Evolutionary conservation across 2,113 vertebrate genomes (phyloP), one percentile per base, ranked within the genome.

Genomic region (Nymphicus hollandicus): DNA sequence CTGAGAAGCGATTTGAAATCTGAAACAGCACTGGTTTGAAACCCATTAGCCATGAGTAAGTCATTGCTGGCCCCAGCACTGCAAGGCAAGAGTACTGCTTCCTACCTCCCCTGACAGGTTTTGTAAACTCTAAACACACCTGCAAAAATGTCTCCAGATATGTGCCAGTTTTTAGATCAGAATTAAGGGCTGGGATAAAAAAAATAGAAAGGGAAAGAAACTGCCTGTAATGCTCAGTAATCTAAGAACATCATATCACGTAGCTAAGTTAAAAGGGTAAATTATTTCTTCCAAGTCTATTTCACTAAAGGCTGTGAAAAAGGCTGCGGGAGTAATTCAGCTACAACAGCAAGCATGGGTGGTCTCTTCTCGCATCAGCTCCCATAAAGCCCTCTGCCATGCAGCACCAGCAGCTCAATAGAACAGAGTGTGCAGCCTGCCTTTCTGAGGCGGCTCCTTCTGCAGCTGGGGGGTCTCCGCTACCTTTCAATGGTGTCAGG

Each of bases 161-260:
- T 0, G 9, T 58, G 15, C 13, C 22, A 15, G 13, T 13, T 80
- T 66, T 56, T 37, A 58, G 61, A 65, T 7, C 14, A 20, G 37
- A 88, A 12, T 13, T 35, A 24, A 37, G 12, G 46, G 10, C 1
- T 55, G n/a, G 43, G 6, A 44, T 35, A 20, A 5, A 28, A 56
- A 50, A 70, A 56, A 29, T 20, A 46, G 5, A 53, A 33, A 28
- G 6, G 29, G 28, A 71, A 64, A 44, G 35, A 61, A 76, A 41
- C 13, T 33, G 2, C 4, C 9, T 4, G 1, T 22, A 43, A 18
- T 11, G 8, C 13, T 74, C 52, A 29, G 33, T 28, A 69, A 52
- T 17, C 10, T 52, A 28, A 50, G 27, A 65, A 9, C 22, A 9
- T 9, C 1, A 3, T 6, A 7, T 3, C 0, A 0, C 1, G 2